Conservation (phyloP, 2,797 vertebrate species). For the Anomalospiza imberbis region DNA sequence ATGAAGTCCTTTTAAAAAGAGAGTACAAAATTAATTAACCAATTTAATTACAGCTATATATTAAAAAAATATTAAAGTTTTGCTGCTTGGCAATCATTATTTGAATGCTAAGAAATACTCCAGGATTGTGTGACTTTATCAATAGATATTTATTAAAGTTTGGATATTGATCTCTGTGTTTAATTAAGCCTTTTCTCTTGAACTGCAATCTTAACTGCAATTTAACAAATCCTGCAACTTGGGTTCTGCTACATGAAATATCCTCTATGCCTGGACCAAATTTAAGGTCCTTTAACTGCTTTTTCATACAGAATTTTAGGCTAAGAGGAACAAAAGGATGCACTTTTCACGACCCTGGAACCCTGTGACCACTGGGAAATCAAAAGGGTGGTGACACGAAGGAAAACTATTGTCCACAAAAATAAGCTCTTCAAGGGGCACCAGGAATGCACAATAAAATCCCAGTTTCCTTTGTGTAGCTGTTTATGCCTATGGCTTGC, state of each 20-base stretch:
- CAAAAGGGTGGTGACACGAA: constrained; percentile 65
- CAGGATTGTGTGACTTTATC: neutral
- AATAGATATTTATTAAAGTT: neutral
- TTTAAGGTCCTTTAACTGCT: constrained; percentile 27
- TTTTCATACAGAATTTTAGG: constrained; percentile 53
- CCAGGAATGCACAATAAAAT: constrained; percentile 69
- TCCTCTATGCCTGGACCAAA: neutral
- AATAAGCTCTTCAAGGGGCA: constrained; percentile 68
- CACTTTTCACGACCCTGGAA: constrained; percentile 69
- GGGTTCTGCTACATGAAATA: neutral
- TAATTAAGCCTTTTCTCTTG: neutral
- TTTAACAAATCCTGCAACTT: neutral
- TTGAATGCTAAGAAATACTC: neutral
- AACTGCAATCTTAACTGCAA: neutral
- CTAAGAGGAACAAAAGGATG: constrained; percentile 60
- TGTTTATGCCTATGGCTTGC: constrained; percentile 57
- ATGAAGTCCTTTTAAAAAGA: neutral
- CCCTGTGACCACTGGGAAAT: constrained; percentile 67
- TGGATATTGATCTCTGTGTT: neutral
- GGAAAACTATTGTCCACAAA: constrained; percentile 66
- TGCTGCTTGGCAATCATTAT: neutral
- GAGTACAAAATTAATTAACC: neutral
- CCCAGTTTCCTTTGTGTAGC: constrained; percentile 64
- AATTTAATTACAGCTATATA: neutral
- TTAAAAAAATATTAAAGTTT: neutral